These are phyloP conservation scores for Sinocyclocheilus maitianheensis DNA, from an alignment of 2,113 vertebrate genomes.

Conservation along the genomic window DNA sequence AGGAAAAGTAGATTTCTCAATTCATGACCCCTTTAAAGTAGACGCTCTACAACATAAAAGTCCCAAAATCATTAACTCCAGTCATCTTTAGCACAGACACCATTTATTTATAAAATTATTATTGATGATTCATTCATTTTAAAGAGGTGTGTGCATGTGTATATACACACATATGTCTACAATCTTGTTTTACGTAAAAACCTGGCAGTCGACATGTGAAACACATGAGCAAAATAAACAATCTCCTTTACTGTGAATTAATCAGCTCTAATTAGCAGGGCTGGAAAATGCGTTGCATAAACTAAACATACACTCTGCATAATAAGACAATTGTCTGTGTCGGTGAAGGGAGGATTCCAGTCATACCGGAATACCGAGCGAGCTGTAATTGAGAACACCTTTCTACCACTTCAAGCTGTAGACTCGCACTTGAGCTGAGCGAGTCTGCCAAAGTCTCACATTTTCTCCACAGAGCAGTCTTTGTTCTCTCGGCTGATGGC, in stretches of 20 bases:
- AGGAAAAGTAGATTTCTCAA: not conserved
- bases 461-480: constrained; percentile 64
- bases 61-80: constrained; percentile 4
- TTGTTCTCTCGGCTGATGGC: constrained; percentile 62
- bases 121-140: not conserved
- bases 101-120: not conserved
- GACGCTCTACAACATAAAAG: constrained; percentile 27
- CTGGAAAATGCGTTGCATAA: constrained; percentile 31
- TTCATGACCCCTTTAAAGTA: not conserved
- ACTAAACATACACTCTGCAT: constrained; percentile 42
- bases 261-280: constrained; percentile 31
- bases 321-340: constrained; percentile 51
- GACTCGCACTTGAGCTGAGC: constrained; percentile 45
- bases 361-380: constrained; percentile 48
- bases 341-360: constrained; percentile 27
- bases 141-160: not conserved
- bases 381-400: constrained; percentile 59
- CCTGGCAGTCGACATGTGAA: constrained; percentile 30
- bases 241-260: not conserved
- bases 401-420: constrained; percentile 42
- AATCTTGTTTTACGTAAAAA: constrained; percentile 9
- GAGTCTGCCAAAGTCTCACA: constrained; percentile 61
- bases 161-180: not conserved
- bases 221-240: constrained; percentile 24
- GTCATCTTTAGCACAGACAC: not conserved